Conservation (phyloP, 2,797 vertebrate species). For the Dermochelys coriacea region DNA sequence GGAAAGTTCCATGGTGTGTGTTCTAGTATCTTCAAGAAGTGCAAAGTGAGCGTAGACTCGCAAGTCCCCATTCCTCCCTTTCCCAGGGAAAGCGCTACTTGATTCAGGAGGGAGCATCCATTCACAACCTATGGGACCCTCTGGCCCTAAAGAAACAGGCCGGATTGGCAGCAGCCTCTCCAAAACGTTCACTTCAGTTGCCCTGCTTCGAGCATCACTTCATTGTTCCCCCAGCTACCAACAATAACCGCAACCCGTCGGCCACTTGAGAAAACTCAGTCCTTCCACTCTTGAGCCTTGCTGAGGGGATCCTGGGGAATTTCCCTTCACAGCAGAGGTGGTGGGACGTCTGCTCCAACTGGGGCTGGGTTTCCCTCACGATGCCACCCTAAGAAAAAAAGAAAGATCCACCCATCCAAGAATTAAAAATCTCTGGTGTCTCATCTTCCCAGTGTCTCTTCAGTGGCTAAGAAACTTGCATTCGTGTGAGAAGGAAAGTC, state of each 20-base stretch:
- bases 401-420: neutral
- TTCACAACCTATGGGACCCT: neutral
- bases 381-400: neutral
- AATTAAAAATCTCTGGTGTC: neutral
- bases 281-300: neutral
- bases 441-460: conserved; percentile 28
- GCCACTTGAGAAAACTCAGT: neutral
- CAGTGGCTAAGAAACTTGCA: conserved; percentile 15
- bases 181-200: neutral
- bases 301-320: neutral
- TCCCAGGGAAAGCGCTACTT: neutral
- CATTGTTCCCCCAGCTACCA: neutral
- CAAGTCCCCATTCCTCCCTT: neutral
- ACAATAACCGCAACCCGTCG: neutral
- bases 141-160: neutral
- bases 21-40: conserved; percentile 28
- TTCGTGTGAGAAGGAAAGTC: conserved; percentile 39
- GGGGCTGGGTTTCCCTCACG: neutral
- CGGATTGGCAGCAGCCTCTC: fast-evolving
- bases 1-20: neutral
- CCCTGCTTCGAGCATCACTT: fast-evolving
- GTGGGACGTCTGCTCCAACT: neutral
- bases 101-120: neutral
- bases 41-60: conserved; percentile 1
- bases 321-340: neutral